Percentiles rank a stretch among this genome's conserved stretches.
These are phyloP conservation scores for Vultur gryphus DNA, from an alignment of 2,797 vertebrate species.

Conservation along the genomic window DNA sequence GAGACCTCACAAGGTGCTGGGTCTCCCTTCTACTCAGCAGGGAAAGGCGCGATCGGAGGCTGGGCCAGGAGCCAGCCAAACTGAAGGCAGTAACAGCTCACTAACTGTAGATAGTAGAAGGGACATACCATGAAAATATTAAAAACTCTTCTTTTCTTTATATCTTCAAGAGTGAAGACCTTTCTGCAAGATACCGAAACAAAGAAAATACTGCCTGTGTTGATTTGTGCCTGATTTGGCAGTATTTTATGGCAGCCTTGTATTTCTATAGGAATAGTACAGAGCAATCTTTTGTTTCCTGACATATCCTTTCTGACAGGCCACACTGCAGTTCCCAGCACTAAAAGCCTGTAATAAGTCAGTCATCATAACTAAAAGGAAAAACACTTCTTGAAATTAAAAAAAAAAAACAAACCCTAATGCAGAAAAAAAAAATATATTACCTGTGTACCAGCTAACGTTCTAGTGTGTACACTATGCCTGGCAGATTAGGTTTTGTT, in stretches of 20 bases:
- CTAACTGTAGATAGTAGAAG: background rate
- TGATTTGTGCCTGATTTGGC: background rate
- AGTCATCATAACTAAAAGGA: background rate
- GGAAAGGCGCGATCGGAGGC: accelerated
- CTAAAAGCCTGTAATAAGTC: background rate
- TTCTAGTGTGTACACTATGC: background rate
- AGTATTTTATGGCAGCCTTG: background rate
- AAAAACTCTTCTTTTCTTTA: background rate
- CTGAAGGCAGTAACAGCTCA: background rate
- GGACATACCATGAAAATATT: background rate
- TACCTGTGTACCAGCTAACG: background rate
- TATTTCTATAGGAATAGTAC: background rate
- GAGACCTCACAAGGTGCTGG: background rate
- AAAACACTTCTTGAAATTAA: background rate
- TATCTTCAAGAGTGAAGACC: background rate
- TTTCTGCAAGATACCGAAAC: background rate
- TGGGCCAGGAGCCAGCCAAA: background rate
- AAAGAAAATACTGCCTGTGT: background rate
- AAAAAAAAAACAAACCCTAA: background rate
- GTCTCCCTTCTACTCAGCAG: background rate
- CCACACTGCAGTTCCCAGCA: background rate
- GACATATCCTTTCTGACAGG: background rate
- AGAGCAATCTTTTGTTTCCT: background rate
- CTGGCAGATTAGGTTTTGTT: background rate
- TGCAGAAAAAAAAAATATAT: background rate